These are phyloP conservation scores for Saccostrea cuccullata DNA, from an alignment of 1,140 invertebrate species.

Conservation along the genomic window DNA sequence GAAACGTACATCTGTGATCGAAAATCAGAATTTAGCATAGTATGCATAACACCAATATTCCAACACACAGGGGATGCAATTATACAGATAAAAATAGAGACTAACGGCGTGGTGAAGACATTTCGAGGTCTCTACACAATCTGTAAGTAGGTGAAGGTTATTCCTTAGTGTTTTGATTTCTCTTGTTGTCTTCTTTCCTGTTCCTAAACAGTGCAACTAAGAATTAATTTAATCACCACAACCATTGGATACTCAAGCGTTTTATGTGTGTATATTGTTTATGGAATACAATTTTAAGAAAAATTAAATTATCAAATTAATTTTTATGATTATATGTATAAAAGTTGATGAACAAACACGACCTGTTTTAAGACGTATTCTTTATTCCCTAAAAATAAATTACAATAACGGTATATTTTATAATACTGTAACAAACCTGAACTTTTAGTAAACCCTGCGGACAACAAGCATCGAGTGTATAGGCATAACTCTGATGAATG, in stretches of 20 bases:
- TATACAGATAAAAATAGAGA: background rate
- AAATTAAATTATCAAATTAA: too few relatives aligned
- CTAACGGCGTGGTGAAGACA: background rate
- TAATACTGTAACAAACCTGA: background rate
- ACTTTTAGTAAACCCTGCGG: background rate
- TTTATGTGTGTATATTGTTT: too few relatives aligned
- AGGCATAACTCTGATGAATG: background rate
- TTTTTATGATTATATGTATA: too few relatives aligned
- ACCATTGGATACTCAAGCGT: too few relatives aligned
- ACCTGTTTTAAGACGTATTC: background rate
- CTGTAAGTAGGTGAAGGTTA: background rate
- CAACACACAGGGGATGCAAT: conserved; percentile 5
- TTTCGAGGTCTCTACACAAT: background rate
- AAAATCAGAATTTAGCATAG: conserved; percentile 19
- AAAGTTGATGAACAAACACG: too few relatives aligned
- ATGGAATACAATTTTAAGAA: too few relatives aligned
- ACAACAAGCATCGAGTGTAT: conserved; percentile 12
- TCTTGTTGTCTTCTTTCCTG: too few relatives aligned
- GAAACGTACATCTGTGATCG: background rate
- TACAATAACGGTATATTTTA: background rate
- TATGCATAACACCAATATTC: conserved; percentile 35
- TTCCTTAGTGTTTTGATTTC: too few relatives aligned
- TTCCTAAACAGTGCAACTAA: too few relatives aligned
- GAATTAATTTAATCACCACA: too few relatives aligned
- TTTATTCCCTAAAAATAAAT: background rate